Evolutionary conservation across 2,113 vertebrate species (phyloP), one percentile per base, ranked within the genome.

Genomic region (Tor tambroides): DNA sequence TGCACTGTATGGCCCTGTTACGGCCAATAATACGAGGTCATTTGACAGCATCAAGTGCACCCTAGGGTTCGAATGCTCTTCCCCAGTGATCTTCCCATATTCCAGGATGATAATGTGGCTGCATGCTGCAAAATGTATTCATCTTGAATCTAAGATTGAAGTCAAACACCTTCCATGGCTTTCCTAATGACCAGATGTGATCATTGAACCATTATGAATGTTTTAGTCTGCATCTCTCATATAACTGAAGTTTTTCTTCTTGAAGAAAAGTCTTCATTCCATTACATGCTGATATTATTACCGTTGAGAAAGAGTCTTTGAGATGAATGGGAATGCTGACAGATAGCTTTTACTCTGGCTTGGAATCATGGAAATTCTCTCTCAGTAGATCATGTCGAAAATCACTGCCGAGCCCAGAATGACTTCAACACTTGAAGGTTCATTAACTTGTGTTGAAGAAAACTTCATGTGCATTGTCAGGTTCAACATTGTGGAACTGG

Each of bases 61-160:
- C 82, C 82, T 84, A 26, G 67, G 67, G 82, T 84, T 49, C 30
- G 26, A 69, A 83, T 26, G 5, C 63, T 69, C 63, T 83, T 82
- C 43, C 8, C 19, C 1, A 19, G 63, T 7, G 26, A 65, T 82
- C 15, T 14, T 28, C 63, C 26, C 26, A 83, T 83, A 69, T 69
- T 69, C 63, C 9, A 6, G 26, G 41, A 51, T 35, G 63, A 71
- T 83, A 69, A 69, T 83, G 43, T 32, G 43, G 41, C 26, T 2
- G 61, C 41, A 49, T 19, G 10, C 43, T 32, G 19, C 19, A 69
- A 23, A 83, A 83, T 71, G 17, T 11, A 23, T 83, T 51, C 43
- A 83, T 23, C 3, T 2, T 51, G 80, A 83, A 83, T 14, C 12
- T 12, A 32, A 51, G 26, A 21, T 49, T 49, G 17, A 28, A 83